Conservation (phyloP, 2,113 vertebrate genomes). For the Glareola pratincola region DNA sequence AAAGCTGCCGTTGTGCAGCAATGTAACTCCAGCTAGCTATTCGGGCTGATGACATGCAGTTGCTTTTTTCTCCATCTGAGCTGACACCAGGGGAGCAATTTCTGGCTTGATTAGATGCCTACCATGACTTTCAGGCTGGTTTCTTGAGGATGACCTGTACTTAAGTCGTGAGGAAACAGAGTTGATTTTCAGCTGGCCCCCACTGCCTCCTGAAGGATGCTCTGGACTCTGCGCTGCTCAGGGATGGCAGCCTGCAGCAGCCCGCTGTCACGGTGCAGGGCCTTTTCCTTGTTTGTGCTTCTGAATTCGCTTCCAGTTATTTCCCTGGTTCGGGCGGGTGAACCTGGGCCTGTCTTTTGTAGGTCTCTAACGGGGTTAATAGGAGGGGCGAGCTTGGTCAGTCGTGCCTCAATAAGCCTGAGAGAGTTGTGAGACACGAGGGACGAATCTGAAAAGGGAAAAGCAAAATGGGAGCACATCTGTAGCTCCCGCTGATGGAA, state of each 20-base stretch:
- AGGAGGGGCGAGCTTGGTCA: background rate
- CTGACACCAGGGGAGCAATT: conserved; percentile 56
- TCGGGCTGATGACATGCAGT: conserved; percentile 16
- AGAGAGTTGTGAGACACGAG: background rate
- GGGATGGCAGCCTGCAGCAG: conserved; percentile 12
- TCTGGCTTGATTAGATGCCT: conserved; percentile 62
- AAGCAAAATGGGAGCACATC: background rate
- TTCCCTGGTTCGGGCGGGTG: background rate
- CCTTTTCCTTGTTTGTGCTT: background rate
- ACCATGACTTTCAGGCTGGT: conserved; percentile 16
- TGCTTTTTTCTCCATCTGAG: conserved; percentile 43
- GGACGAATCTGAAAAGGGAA: background rate
- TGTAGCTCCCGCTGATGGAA: background rate
- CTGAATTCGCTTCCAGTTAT: background rate
- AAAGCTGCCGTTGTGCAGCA: background rate
- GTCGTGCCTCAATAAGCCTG: background rate
- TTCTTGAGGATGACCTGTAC: conserved; percentile 53
- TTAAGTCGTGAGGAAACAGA: conserved; percentile 61
- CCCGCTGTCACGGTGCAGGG: background rate
- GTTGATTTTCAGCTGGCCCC: conserved; percentile 48
- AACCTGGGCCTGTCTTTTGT: background rate
- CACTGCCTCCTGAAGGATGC: conserved; percentile 40
- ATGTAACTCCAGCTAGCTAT: background rate
- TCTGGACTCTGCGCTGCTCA: background rate
- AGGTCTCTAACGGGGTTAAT: background rate